Evolutionary conservation across 2,797 vertebrate genomes (phyloP).

Genomic region (Scolopax rusticola): DNA sequence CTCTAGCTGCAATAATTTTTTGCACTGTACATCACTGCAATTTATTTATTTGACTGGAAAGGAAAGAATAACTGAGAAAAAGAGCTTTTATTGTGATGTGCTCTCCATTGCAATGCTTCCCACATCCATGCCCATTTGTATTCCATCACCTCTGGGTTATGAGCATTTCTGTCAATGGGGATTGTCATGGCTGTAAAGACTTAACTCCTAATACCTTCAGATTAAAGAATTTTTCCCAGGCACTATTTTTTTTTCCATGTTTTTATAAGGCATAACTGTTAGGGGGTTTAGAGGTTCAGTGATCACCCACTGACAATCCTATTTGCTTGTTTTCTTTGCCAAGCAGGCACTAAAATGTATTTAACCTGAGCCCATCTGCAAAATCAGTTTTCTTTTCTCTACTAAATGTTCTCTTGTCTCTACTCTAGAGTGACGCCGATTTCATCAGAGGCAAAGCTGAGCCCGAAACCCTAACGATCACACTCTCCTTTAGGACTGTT

Average conservation of each 20-base stretch:
- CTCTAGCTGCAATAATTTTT: conserved; percentile 51
- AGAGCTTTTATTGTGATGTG: conserved; percentile 40
- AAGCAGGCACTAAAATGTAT: neutral
- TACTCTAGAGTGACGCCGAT: neutral
- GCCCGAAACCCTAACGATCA: neutral
- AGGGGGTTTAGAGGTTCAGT: neutral
- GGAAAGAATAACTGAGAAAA: conserved; percentile 12
- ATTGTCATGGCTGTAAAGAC: conserved; percentile 45
- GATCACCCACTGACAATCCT: neutral
- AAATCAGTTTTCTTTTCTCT: neutral
- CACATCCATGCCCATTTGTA: conserved; percentile 31
- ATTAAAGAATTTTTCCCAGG: conserved; percentile 46
- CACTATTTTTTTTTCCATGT: neutral
- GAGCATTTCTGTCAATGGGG: conserved; percentile 27
- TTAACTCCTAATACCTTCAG: conserved; percentile 51
- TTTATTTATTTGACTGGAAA: conserved; percentile 63
- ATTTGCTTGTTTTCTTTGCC: conserved; percentile 12
- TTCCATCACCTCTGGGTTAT: conserved; percentile 46
- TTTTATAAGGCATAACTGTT: conserved; percentile 13
- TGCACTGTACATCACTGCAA: conserved; percentile 24
- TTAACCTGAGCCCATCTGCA: neutral
- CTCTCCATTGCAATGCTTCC: conserved; percentile 21
- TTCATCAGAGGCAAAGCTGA: neutral
- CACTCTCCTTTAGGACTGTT: neutral
- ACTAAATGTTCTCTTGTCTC: neutral